Conservation (phyloP, 2,113 vertebrate genomes). For the Melanostigma gelatinosum region DNA sequence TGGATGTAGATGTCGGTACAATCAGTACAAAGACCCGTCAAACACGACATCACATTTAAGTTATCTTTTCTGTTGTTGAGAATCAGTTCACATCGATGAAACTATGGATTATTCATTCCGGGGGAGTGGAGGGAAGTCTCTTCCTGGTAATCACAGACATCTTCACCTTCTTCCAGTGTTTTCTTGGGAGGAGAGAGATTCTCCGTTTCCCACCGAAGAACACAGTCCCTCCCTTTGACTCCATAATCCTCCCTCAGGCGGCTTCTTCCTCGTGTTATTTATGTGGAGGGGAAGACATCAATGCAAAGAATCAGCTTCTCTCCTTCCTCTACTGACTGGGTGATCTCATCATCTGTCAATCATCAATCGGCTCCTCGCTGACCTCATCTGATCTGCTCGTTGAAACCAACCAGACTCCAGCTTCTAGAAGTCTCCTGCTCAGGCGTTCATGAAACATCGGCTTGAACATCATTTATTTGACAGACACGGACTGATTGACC, state of each 20-base stretch:
- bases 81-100: neutral
- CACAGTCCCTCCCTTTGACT: neutral
- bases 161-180: neutral
- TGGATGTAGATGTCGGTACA: too few relatives aligned
- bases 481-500: neutral
- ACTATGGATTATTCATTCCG: neutral
- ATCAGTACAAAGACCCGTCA: too few relatives aligned
- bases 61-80: too few relatives aligned
- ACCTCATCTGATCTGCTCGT: conserved; percentile 23
- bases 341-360: conserved; percentile 21
- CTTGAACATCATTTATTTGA: too few relatives aligned
- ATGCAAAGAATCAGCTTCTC: conserved; percentile 24
- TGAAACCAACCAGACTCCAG: conserved; percentile 13
- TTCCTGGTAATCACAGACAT: neutral
- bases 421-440: neutral
- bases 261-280: conserved; percentile 19
- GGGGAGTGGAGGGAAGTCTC: neutral
- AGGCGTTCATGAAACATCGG: neutral
- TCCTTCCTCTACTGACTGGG: conserved; percentile 27
- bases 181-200: conserved; percentile 13
- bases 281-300: conserved; percentile 38
- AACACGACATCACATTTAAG: too few relatives aligned
- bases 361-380: conserved; percentile 11
- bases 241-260: conserved; percentile 22
- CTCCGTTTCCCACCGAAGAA: conserved; percentile 43